phyloP scores from a whole-genome alignment of 2,888 invertebrate genomes.

The Lasioglossum oenotherae region DNA sequence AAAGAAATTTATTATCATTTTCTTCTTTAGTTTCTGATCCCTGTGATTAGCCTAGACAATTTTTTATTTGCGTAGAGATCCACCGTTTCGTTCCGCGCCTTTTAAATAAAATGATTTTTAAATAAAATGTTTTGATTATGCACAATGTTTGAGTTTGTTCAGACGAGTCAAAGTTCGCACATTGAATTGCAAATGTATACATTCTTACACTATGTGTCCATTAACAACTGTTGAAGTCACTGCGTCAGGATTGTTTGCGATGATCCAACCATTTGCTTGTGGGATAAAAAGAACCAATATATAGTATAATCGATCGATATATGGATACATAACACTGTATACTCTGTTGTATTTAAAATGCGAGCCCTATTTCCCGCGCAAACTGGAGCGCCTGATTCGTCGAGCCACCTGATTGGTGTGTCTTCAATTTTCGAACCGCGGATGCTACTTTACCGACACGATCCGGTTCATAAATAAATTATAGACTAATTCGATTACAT shows the following conservation, averaged over 20 bases:
- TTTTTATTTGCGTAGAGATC: too few relatives aligned
- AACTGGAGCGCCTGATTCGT: conserved; percentile 10
- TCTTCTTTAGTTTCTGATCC: too few relatives aligned
- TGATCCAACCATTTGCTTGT: neutral
- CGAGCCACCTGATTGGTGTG: conserved; percentile 3
- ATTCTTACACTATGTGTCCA: neutral
- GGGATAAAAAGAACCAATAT: neutral
- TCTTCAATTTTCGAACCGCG: neutral
- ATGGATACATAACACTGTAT: neutral
- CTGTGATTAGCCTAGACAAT: too few relatives aligned
- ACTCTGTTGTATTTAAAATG: neutral
- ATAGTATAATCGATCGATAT: neutral
- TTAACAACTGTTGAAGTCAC: neutral
- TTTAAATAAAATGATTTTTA: neutral
- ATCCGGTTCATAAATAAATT: neutral
- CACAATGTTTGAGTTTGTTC: neutral
- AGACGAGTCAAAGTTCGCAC: neutral
- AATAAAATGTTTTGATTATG: neutral
- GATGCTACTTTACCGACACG: neutral
- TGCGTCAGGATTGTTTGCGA: neutral
- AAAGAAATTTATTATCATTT: too few relatives aligned
- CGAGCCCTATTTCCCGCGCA: conserved; percentile 25
- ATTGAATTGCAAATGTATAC: conserved; percentile 26
- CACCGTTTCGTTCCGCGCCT: too few relatives aligned
- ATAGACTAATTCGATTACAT: neutral